Base-by-base conservation (phyloP, 2,888 invertebrate species). In the Dasypolia templi region DNA sequence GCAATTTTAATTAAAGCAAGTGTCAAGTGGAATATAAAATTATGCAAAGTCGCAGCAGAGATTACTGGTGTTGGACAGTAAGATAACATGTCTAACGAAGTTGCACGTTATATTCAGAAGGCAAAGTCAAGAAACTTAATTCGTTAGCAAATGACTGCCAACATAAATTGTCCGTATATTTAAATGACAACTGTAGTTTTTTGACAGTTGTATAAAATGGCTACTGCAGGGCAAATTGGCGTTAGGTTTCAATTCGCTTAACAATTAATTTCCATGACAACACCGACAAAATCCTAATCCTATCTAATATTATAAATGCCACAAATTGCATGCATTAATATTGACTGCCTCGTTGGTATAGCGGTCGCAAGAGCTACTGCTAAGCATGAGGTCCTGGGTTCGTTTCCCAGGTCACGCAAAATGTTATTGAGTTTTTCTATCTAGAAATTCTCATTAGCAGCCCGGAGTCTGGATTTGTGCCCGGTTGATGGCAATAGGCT, bases 1-100 rank as follows among this genome's bases (percentile, higher is more conserved):
- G 56, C 39, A 66, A 65, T 56, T 68, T 56, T 75, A 66, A 75
- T 75, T 39, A 58, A 51, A 14, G 11, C 61, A 58, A 70, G 79
- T 75, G 62, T 70, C 63, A 65, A 69, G 22, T 69, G 53, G 65
- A 32, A 51, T 63, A 66, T 66, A 49, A 59, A 63, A 66, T 58
- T 80, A 80, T 77, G 35, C 62, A 58, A 44, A 56, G 39, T 32
- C 3, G 1, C 6, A 58, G 32, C 65, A 44, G 19, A 63, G 53
- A 61, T 73, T 61, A 56, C 35, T 39, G 22, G 49, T 66, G 49
- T 69, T 59, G 67, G 66, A n/a, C 46, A 61, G 32, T 32, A 1
- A 17, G 26, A 61, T 67, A 67, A 59, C 29, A 66, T 58, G 56
- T 53, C 29, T 53, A 35, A 26, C 22, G 7, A 71, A 62, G 22